phyloP scores from a whole-genome alignment of 2,888 invertebrate species.

The Baccha elongata region DNA sequence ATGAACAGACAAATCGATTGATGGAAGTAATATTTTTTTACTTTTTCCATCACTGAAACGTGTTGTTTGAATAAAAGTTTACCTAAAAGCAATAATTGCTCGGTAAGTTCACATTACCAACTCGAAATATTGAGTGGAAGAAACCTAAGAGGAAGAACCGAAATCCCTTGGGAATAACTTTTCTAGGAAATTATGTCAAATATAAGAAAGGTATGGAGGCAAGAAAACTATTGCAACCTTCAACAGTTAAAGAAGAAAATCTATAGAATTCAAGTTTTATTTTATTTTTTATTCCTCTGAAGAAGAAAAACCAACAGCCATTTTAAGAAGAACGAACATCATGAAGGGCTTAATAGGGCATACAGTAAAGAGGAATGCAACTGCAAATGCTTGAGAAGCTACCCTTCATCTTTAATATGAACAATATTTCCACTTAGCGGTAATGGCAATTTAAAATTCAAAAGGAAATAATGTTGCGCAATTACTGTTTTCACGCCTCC shows the following conservation, averaged over 20 bases:
- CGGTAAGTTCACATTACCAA: no score
- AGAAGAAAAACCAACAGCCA: no score
- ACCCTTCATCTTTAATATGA: slow-evolving; percentile 19
- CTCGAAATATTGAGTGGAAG: not conserved
- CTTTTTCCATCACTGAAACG: no score
- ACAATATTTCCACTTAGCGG: slow-evolving; percentile 54
- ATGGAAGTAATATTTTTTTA: no score
- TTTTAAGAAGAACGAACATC: not conserved
- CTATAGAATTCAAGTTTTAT: no score
- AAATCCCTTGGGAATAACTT: slow-evolving; percentile 37
- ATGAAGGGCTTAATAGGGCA: slow-evolving; percentile 18
- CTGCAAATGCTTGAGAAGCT: slow-evolving; percentile 4
- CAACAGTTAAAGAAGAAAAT: not conserved
- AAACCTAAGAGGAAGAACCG: not conserved
- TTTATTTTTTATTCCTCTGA: no score
- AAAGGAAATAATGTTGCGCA: slow-evolving; percentile 68
- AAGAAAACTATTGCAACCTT: not conserved
- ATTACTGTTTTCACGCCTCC: slow-evolving; percentile 63
- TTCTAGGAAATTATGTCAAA: slow-evolving; percentile 65
- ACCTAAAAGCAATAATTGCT: no score
- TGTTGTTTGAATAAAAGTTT: no score
- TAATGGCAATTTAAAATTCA: slow-evolving; percentile 64
- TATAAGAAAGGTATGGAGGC: slow-evolving; percentile 13
- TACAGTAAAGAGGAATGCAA: slow-evolving; percentile 3
- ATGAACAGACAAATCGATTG: no score